Conservation (phyloP, 2,113 vertebrate genomes). For the Saccopteryx leptura region DNA sequence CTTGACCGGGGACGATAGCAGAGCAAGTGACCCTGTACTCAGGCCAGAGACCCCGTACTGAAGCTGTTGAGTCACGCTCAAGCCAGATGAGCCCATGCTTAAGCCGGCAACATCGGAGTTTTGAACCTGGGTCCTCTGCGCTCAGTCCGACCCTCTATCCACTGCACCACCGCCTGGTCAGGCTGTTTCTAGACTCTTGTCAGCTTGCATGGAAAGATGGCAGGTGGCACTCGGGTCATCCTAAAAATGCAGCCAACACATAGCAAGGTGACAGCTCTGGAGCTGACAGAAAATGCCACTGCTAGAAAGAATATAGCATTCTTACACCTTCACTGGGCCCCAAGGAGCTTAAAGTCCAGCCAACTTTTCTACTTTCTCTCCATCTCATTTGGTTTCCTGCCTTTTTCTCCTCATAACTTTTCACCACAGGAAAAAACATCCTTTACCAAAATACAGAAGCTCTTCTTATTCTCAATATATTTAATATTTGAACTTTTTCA, state of each 20-base stretch:
- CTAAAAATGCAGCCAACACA: not conserved
- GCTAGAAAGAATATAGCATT: not conserved
- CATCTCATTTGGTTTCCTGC: not conserved
- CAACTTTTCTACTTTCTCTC: not conserved
- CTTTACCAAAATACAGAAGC: not conserved
- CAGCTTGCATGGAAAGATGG: not conserved
- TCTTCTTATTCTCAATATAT: constrained; percentile 13
- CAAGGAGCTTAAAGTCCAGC: not conserved
- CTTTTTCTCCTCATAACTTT: not conserved
- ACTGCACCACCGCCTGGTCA: too few relatives aligned
- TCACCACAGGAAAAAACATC: not conserved
- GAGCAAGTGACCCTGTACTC: too few relatives aligned
- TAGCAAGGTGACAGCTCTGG: not conserved
- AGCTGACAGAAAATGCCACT: not conserved
- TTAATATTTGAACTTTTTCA: constrained; percentile 6
- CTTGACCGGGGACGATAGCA: too few relatives aligned
- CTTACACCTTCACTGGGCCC: not conserved
- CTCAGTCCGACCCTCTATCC: too few relatives aligned
- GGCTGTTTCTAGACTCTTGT: not conserved
- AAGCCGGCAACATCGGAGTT: too few relatives aligned
- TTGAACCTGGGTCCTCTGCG: too few relatives aligned
- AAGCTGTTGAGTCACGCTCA: too few relatives aligned
- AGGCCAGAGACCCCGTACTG: too few relatives aligned
- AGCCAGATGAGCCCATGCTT: too few relatives aligned
- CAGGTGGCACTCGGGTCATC: not conserved